phyloP scores from a whole-genome alignment of 1,140 invertebrate species.

The Drosophila subpulchrella region DNA sequence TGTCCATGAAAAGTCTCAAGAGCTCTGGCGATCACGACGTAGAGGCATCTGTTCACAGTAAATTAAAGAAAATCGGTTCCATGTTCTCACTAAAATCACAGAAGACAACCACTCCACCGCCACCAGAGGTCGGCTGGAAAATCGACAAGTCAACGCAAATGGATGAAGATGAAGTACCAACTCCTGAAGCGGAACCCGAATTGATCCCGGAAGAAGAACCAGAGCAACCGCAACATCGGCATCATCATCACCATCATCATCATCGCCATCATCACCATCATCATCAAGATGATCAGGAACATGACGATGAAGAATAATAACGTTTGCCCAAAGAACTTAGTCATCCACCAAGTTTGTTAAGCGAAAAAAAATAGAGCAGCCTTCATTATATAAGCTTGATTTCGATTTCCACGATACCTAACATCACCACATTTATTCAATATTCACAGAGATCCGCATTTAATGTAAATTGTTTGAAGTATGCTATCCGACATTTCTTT shows the following conservation, averaged over 20 bases:
- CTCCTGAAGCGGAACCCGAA: conserved; percentile 1
- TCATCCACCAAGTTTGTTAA: too few species aligned
- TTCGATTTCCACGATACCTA: too few species aligned
- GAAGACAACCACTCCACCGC: conserved; percentile 44
- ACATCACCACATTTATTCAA: too few species aligned
- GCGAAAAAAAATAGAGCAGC: too few species aligned
- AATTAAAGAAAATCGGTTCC: conserved; percentile 73
- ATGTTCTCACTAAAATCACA: conserved; percentile 76
- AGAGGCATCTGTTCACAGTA: conserved; percentile 68
- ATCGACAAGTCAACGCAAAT: conserved; percentile 67
- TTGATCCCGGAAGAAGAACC: background rate
- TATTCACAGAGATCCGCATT: too few species aligned
- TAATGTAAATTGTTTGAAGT: too few species aligned
- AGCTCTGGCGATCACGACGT: conserved; percentile 52
- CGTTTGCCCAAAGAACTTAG: conserved; percentile 20
- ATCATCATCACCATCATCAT: conserved; percentile 32
- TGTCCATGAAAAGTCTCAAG: conserved; percentile 71
- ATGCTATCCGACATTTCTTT: too few species aligned
- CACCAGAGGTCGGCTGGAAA: conserved; percentile 55
- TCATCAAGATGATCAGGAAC: conserved; percentile 39
- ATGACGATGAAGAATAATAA: conserved; percentile 47
- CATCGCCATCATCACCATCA: conserved; percentile 63
- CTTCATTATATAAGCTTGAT: too few species aligned
- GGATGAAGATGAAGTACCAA: conserved; percentile 26
- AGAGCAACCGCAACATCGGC: background rate